Evolutionary conservation across 2,888 invertebrate genomes (phyloP), one percentile per base, ranked within the genome.

Genomic region (Apodemia duryi): DNA sequence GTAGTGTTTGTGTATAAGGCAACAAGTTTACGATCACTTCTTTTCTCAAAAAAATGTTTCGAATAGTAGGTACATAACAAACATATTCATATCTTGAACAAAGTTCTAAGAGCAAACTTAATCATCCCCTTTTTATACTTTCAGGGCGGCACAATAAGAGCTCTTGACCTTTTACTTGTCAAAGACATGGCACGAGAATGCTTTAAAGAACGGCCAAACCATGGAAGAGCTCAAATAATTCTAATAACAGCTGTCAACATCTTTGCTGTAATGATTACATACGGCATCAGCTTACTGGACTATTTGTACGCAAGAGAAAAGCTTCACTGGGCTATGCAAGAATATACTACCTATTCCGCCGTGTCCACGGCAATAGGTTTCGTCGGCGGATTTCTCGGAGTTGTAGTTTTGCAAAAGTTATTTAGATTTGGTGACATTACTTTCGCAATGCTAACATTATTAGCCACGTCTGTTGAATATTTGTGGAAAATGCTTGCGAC

Each of bases 281-380:
- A 88, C 68, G 94, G 93, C 2, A 83, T 89, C 52, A 57, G 71
- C 1, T 75, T 80, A 29, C 84, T 95, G 32, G 86, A 88, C 62
- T 95, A 93, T 75, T 77, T 94, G 66, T 95, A 94, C 72, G 77
- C 93, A 6, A 89, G 94, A 69, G 89, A 92, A 61, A 92, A 93
- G 73, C 92, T 95, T 66, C 84, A 91, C 32, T 95, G 95, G 95
- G 86, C 93, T 29, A 82, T 95, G 41, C 77, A 89, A 41, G 82
- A 93, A 29, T 95, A 88, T 70, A 94, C 94, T 1, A 79, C 85
- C 29, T 95, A 88, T 74, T 83, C 85, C 41, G 92, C 93, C 4
- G 76, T 84, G 0, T 82, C 78, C 63, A 87, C 92, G 49, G 65
- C 93, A 1, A 88, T 93, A 11, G 73, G 93, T 28, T 71, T 93